Conservation (phyloP, 1,140 invertebrate genomes). For the Stegodyphus dumicola region DNA sequence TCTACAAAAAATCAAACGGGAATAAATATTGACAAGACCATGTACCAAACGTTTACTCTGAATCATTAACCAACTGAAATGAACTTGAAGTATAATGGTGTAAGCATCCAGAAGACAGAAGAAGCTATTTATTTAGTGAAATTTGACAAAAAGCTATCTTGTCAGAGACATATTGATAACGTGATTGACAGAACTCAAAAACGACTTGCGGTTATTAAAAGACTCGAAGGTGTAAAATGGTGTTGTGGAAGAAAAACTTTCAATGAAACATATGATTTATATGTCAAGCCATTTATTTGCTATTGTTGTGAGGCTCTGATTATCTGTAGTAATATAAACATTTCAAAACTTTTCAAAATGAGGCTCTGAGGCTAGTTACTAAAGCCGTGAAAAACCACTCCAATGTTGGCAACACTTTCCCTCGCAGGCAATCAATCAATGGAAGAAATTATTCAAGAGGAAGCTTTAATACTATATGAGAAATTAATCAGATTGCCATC, state of each 20-base stretch:
- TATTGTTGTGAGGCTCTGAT: too few species aligned
- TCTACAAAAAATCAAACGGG: neutral
- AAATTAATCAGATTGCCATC: constrained; percentile 5
- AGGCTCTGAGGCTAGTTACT: neutral
- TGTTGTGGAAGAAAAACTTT: neutral
- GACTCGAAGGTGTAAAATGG: neutral
- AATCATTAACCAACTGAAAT: too few species aligned
- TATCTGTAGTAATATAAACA: neutral
- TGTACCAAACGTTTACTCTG: too few species aligned
- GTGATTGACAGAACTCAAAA: neutral
- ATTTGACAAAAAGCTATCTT: too few species aligned
- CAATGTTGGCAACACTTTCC: neutral
- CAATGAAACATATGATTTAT: neutral
- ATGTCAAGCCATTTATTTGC: neutral
- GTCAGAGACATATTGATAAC: too few species aligned
- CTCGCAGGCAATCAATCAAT: neutral
- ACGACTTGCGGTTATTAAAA: neutral
- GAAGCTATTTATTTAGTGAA: neutral
- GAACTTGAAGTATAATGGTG: too few species aligned
- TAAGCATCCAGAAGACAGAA: neutral
- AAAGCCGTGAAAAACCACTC: neutral
- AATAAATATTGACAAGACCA: too few species aligned
- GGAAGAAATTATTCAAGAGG: neutral
- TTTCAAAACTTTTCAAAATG: neutral
- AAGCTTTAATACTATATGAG: neutral